Base-by-base conservation (phyloP, 2,888 invertebrate genomes). In the Ophion obscuratus region DNA sequence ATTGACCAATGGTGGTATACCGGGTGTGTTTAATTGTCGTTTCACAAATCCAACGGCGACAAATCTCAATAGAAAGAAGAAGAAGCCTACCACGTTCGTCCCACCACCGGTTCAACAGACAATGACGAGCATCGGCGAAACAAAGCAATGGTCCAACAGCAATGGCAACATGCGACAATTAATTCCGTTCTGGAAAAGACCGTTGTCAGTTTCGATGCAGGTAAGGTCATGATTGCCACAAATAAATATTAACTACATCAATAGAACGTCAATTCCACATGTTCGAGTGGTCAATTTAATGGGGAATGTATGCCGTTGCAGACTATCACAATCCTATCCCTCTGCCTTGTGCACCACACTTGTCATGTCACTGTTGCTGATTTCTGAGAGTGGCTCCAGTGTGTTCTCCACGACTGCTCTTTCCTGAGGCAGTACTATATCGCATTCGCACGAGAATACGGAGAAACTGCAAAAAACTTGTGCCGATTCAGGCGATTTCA, bases 1-100 rank as follows among this genome's bases (percentile, higher is more conserved):
- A 87, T 82, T 93, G 53, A 92, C 91, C 73, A 94, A 94, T 62
- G 91, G 93, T 9, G 95, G 95, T 0, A 96, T 97, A 90, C 97
- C 97, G 0, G 98, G 98, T 0, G 98, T 98, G n/a, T 98, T 98
- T 93, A 98, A 98, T 93, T 98, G 98, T 91, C 96, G 98, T 62
- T 97, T 98, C 91, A 95, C 96, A 3, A 97, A 97, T 92, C 97
- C 98, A 0, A 95, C 96, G 17, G 95, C 94, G 24, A 95, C 95
- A 73, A 96, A 95, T 95, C 96, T 96, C 27, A 97, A 96, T 86
- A 95, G 98, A 36, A 98, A 98, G 93, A 98, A 98, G 94, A 98
- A 98, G 93, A 98, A 98, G 93, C 98, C 98, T n/a, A 97, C 98
- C 0, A 96, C 97, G 0, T 98, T 98, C 93, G 97, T 98, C 4